phyloP scores from a whole-genome alignment of 64 coral and sea anemone genomes.

The Pocillopora verrucosa region DNA sequence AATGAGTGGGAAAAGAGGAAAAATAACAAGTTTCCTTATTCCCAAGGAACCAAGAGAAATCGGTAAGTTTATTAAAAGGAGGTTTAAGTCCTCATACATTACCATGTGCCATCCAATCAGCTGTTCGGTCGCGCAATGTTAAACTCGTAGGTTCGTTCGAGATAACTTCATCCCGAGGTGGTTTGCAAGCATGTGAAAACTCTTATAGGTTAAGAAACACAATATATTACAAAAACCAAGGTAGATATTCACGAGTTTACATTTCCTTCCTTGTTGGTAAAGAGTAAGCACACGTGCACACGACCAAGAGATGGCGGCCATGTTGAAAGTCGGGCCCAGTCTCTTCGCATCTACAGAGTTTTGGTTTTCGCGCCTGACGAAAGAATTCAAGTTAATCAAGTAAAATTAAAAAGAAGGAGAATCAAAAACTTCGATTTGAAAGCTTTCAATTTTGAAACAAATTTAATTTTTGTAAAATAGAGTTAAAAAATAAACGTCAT shows the following conservation, averaged over 20 bases:
- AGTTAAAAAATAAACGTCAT: neutral
- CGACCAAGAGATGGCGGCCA: neutral
- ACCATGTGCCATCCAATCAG: too few species aligned
- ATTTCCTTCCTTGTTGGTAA: neutral
- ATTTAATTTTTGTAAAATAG: conserved; percentile 8
- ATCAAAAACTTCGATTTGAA: conserved; percentile 33
- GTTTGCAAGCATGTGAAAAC: conserved; percentile 12
- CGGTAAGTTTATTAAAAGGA: neutral
- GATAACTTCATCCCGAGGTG: conserved; percentile 9
- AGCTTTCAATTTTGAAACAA: conserved; percentile 36
- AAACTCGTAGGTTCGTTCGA: neutral
- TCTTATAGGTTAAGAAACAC: conserved; percentile 7
- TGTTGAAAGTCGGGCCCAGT: conserved; percentile 32
- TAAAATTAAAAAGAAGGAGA: conserved; percentile 29
- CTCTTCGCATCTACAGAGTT: conserved; percentile 16
- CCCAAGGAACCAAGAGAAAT: conserved; percentile 26
- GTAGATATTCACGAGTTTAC: conserved; percentile 7
- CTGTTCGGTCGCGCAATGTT: too few species aligned
- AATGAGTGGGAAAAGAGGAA: conserved; percentile 18
- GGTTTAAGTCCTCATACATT: too few species aligned
- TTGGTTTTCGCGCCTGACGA: neutral
- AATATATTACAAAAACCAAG: neutral
- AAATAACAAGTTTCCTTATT: conserved; percentile 11
- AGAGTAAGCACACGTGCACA: conserved; percentile 5
- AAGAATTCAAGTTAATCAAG: conserved; percentile 1